Evolutionary conservation across 1,140 invertebrate species (phyloP).

Genomic region (Pogonomyrmex californicus): DNA sequence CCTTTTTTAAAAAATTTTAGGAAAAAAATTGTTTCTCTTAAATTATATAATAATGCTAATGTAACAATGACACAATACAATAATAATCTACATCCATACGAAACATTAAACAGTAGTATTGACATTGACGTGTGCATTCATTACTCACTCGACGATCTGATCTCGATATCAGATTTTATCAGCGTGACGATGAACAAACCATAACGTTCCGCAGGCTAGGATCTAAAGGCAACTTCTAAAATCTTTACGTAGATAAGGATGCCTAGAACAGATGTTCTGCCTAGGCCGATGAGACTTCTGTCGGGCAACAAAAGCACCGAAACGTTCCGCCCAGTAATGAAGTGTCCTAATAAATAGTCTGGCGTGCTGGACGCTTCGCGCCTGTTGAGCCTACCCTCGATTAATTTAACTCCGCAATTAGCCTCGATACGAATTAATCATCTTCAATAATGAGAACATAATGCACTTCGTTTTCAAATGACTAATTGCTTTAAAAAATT

Average conservation of each 20-base stretch:
- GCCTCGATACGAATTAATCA: constrained; percentile 30
- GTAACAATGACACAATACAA: background rate
- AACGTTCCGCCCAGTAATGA: constrained; percentile 22
- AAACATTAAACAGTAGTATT: background rate
- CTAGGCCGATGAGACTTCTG: constrained; percentile 27
- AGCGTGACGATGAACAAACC: constrained; percentile 55
- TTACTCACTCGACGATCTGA: constrained; percentile 35
- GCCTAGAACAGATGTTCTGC: constrained; percentile 24
- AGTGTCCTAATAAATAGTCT: constrained; percentile 57
- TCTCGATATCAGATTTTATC: constrained; percentile 44
- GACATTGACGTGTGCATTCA: background rate
- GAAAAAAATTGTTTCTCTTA: background rate
- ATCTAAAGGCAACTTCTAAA: constrained; percentile 17
- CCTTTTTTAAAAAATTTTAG: background rate
- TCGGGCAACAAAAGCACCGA: constrained; percentile 31
- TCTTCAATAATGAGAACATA: constrained; percentile 21
- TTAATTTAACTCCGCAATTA: constrained; percentile 43
- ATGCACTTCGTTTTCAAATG: background rate
- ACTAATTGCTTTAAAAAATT: background rate
- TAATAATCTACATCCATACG: background rate
- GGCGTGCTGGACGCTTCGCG: constrained; percentile 29
- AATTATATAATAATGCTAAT: background rate
- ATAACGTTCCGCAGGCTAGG: constrained; percentile 27
- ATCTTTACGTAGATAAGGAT: constrained; percentile 59
- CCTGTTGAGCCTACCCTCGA: constrained; percentile 39